Base-by-base conservation (phyloP, 2,888 invertebrate species). In the Drosophila subsilvestris region DNA sequence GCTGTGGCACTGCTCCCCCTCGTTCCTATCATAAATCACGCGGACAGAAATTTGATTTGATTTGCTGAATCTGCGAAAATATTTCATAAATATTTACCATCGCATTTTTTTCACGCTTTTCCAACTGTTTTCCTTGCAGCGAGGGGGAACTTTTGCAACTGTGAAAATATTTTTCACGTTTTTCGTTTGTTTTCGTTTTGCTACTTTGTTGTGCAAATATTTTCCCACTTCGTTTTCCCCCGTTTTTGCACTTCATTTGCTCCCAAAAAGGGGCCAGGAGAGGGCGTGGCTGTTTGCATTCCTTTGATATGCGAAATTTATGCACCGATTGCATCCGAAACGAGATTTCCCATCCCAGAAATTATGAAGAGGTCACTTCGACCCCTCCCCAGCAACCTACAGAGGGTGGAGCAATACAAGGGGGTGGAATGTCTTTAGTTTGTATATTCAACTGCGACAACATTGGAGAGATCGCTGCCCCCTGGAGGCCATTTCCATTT, bases 201-300 rank as follows among this genome's bases (percentile, higher is more conserved):
- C 74, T 54, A 73, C 71, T 73, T 65, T 75, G 60, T 75, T 55
- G 58, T 67, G 74, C 50, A 74, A 67, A 74, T 75, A 62, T 74
- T 75, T 75, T 63, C 44, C 48, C 60, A 57, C 60, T 71, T 73
- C 66, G 56, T 60, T 71, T 67, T 56, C n/a, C 50, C 14, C 59
- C 22, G 14, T 53, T 73, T 63, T 70, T 25, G 50, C 65, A 48
- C 65, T 65, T 75, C 62, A 75, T 75, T 75, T 75, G 59, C 53
- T 43, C 17, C 25, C 10, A 3, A 32, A 10, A 3, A 32, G 8
- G 37, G 37, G 37, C 10, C 12, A 14, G 14, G 10, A 25, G 37
- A 12, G 55, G 69, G 47, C 50, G 71, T 54, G 48, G 27, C 47
- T 56, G 48, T 54, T 63, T 73, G 74, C 43, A 42, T 58, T 51